Base-by-base conservation (phyloP, 2,888 invertebrate species). In the Pristionchus arcanus region DNA sequence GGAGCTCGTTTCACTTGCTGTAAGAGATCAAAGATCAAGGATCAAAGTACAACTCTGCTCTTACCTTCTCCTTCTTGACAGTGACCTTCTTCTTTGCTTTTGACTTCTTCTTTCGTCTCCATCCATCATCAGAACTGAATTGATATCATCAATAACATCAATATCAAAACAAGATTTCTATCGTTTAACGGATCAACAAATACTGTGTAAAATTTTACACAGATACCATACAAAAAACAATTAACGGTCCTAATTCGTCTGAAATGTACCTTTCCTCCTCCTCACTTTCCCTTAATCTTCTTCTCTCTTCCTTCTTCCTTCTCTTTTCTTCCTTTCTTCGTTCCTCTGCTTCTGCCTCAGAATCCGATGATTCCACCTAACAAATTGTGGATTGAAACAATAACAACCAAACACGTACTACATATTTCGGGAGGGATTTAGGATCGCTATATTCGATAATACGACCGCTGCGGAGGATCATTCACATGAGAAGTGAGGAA, bases 41-140 rank as follows among this genome's bases (percentile, higher is more conserved):
- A 85, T 85, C 55, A 59, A 37, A 42, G 16, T 16, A 28, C 84
- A 21, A 42, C 49, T 49, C 49, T 34, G 59, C 2, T 31, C 81
- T 59, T 5, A 85, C 84, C 84, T 85, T 85, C 84, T 85, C 84
- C 84, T 85, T 85, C 59, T 85, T 85, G 21, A 85, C 84, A 42
- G 59, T 34, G 25, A 85, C 59, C 59, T 63, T 85, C 84, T 85
- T 85, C 59, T 55, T 85, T 7, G 34, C 3, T 59, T 16, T 37
- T 59, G 25, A 25, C 55, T 77, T 77, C 81, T 49, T 81, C 28
- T 81, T 81, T 49, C 84, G 55, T 59, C 21, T 63, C 84, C 59
- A 81, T 49, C n/a, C 81, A n/a, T 53, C 49, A 19, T 85, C 84
- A 1, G 63, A 85, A 59, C 55, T 85, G 59, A 85, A 85, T 31